A percentile compares a stretch with the other conserved stretches of the same genome.
Evolutionary conservation across 2,113 vertebrate genomes (phyloP).

Genomic region (Amazona guildingii): DNA sequence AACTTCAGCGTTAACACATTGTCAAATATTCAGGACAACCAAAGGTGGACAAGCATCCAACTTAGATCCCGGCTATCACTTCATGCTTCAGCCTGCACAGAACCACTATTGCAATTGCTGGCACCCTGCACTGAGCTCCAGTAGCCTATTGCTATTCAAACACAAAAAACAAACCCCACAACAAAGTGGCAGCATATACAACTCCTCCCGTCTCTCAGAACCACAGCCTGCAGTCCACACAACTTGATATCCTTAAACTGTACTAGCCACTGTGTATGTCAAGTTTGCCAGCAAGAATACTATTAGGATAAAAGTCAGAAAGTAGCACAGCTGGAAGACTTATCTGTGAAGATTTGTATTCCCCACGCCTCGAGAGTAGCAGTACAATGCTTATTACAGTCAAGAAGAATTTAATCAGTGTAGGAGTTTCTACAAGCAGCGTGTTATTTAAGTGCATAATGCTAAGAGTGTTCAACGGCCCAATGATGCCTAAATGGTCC

Average conservation of each 20-base stretch:
- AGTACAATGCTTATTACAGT: background rate
- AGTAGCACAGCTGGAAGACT: background rate
- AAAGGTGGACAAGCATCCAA: background rate
- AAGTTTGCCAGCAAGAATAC: background rate
- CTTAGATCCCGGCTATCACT: background rate
- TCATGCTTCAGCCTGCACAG: background rate
- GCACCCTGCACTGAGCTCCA: background rate
- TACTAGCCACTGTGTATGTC: background rate
- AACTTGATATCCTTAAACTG: background rate
- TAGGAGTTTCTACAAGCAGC: background rate
- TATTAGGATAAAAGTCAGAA: background rate
- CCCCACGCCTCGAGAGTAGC: background rate
- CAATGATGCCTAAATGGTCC: constrained; percentile 34
- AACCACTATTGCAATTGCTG: background rate
- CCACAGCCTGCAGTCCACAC: background rate
- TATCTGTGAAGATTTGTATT: background rate
- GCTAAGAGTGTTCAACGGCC: background rate
- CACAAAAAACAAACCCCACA: background rate
- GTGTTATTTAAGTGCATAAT: background rate
- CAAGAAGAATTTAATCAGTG: background rate
- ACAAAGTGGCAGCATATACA: background rate
- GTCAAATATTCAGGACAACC: background rate
- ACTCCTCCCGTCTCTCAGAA: background rate
- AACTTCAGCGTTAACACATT: background rate
- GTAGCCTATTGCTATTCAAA: background rate